Base-by-base conservation (phyloP, 2,888 invertebrate species). In the Hecatera dysodea region DNA sequence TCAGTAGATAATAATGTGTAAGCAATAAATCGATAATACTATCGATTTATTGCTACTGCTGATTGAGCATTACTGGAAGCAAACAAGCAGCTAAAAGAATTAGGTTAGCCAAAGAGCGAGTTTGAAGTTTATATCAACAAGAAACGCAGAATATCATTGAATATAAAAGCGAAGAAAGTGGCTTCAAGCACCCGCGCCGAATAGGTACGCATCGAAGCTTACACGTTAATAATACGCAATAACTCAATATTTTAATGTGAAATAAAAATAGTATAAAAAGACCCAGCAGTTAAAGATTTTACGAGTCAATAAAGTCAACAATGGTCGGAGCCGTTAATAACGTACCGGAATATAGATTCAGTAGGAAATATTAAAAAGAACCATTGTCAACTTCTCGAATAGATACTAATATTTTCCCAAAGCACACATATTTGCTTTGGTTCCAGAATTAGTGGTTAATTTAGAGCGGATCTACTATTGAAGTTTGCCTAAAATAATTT, bases 221-320 rank as follows among this genome's bases (percentile, higher is more conserved):
- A 67, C 53, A 78, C 63, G 71, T 63, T 82, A 56, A 83, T 76
- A 69, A 74, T 74, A 80, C 63, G 73, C 69, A 65, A 77, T 84
- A 81, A 72, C 67, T 76, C 71, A 81, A 77, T 81, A 80, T 85
- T n/a, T 84, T 84, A 78, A 86, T 83, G 83, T 57, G 79, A 77
- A 75, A 85, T 83, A 85, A 85, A 85, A 84, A 80, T 78, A 72
- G 67, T 70, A 79, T 82, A 80, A 83, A 79, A 79, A 70, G 68
- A 27, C 22, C 63, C n/a, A 44, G 78, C 75, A 78, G 80, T 84
- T 86, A 87, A 86, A 61, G 42, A 70, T 74, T 83, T 87, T 87
- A 87, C 69, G 85, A 82, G 78, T 73, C 76, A 80, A 83, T 83
- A 87, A 87, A 85, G 75, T 81, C 78, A 81, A 87, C 84, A 87